Percentiles rank a stretch among this genome's conserved stretches.
These are phyloP conservation scores for Pungitius pungitius DNA, from an alignment of 2,113 vertebrate species.

Conservation along the genomic window DNA sequence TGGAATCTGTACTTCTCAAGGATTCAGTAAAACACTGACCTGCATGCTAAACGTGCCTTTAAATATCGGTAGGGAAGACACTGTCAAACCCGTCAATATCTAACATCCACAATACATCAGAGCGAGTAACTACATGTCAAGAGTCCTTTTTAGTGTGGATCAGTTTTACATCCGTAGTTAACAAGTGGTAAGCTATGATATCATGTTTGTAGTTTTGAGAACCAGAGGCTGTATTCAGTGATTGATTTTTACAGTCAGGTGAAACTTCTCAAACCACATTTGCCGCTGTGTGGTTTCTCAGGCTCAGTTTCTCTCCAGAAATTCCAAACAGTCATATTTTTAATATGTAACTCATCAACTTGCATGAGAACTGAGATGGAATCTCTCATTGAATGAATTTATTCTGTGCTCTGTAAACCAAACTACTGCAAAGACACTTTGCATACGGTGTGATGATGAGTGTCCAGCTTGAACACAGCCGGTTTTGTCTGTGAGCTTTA, in stretches of 20 bases:
- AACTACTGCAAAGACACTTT: neutral
- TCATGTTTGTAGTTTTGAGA: neutral
- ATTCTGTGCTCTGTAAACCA: neutral
- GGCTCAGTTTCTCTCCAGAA: neutral
- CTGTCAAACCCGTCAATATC: neutral
- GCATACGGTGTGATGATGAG: neutral
- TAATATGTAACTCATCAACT: neutral
- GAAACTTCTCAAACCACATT: neutral
- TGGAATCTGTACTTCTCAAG: slow-evolving; percentile 2
- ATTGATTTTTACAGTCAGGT: neutral
- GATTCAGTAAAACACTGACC: slow-evolving; percentile 1
- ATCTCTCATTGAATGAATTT: neutral
- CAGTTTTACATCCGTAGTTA: neutral
- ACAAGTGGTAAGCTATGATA: slow-evolving; percentile 6
- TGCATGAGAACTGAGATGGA: neutral
- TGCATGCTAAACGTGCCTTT: neutral
- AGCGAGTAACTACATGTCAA: neutral
- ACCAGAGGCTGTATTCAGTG: neutral
- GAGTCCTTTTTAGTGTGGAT: slow-evolving; percentile 9
- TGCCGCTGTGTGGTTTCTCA: no score
- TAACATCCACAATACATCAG: neutral
- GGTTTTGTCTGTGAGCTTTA: slow-evolving; percentile 39
- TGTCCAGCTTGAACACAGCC: slow-evolving; percentile 24
- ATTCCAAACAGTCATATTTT: neutral
- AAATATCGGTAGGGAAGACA: slow-evolving; percentile 10